These are phyloP conservation scores for Drosophila engyochracea DNA, from an alignment of 2,888 invertebrate genomes.

Conservation along the genomic window DNA sequence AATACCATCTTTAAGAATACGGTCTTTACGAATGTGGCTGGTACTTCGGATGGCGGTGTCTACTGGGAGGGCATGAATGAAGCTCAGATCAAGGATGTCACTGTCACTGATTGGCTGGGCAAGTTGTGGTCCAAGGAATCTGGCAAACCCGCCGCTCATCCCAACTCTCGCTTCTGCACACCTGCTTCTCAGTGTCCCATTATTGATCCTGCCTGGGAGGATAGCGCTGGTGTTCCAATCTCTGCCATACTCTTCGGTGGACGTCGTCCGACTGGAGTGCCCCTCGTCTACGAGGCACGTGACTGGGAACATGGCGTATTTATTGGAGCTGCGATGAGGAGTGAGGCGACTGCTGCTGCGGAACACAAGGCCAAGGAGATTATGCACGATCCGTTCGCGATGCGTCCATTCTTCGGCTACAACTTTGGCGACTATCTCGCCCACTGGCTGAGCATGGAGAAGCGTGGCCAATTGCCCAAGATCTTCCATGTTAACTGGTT, in stretches of 20 bases:
- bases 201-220: conserved; percentile 97
- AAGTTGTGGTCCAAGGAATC: conserved; percentile 89
- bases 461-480: conserved; percentile 91
- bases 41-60: conserved; percentile 97
- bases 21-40: conserved; percentile 98
- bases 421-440: conserved; percentile 98
- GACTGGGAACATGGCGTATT: conserved; percentile 99
- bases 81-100: conserved; percentile 87
- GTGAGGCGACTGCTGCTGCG: conserved; percentile 99
- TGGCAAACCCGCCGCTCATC: conserved; percentile 95
- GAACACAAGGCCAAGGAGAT: conserved; percentile 95
- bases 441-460: conserved; percentile 97
- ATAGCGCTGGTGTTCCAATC: conserved; percentile 96
- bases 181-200: conserved; percentile 98
- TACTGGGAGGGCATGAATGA: conserved; percentile 99
- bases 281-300: conserved; percentile 95
- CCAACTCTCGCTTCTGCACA: conserved; percentile 98
- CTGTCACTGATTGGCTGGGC: conserved; percentile 93
- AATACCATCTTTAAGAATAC: conserved; percentile 95
- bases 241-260: conserved; percentile 99
- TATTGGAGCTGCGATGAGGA: conserved; percentile 96
- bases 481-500: conserved; percentile 99
- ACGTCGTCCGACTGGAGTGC: conserved; percentile 96
- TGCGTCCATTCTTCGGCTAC: conserved; percentile 99
- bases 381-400: conserved; percentile 99